Evolutionary conservation across 2,113 vertebrate species (phyloP), one percentile per base, ranked within the genome.

Genomic region (Lutjanus erythropterus): DNA sequence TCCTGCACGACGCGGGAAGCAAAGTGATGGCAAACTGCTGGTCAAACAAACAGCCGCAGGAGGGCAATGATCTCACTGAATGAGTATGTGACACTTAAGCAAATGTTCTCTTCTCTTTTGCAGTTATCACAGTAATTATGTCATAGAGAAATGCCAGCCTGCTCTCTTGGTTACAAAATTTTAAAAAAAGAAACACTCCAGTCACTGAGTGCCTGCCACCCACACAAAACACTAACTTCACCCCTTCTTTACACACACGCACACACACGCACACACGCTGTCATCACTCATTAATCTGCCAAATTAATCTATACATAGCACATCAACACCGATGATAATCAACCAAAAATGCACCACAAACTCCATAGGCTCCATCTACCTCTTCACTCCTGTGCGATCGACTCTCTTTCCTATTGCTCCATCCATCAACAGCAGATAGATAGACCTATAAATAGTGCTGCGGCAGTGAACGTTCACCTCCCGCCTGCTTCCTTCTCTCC

Each of bases 371-470:
- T 64, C 50, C 55, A 44, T 80, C 72, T 42, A 67, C 61, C 49
- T 73, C 53, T 53, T 76, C 70, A 15, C 73, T 76, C 71, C 73
- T 67, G 47, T 59, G 11, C 71, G 56, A 71, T 69, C 44, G 29
- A 35, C 69, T 66, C 35, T 80, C 68, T 44, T 61, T 77, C 18
- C 29, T 61, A 64, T 46, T 78, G 69, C 85, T 75, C 68, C 75
- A 85, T 88, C 89, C 72, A 80, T 89, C 81, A 86, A 70, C 53
- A 56, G 71, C n/a, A 56, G 83, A 85, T 71, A 70, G 78, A 89
- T 23, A 55, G 76, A 70, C 55, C 92, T 95, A 94, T 88, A 94
- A 94, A 93, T 95, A 94, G 90, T 73, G 68, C 80, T 82, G 90
- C 89, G 19, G 89, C 87, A 89, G 80, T 58, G 71, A 82, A 80